Evolutionary conservation across 2,888 invertebrate genomes (phyloP).

Genomic region (Spodoptera exigua): DNA sequence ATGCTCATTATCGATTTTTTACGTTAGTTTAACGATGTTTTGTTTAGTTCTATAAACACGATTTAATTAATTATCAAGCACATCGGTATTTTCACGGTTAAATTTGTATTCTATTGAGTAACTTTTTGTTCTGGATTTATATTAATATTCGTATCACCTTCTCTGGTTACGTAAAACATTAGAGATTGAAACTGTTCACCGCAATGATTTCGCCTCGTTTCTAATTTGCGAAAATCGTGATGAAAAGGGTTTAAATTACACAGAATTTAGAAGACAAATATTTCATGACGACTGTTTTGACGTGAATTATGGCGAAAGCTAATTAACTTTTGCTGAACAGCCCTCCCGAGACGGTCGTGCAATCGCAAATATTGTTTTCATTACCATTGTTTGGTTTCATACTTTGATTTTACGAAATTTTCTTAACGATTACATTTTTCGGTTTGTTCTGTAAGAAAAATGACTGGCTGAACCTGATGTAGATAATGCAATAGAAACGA

Average conservation of each 20-base stretch:
- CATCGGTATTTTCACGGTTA: constrained; percentile 5
- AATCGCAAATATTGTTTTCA: constrained; percentile 36
- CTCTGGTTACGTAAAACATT: constrained; percentile 67
- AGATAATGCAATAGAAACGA: too few species aligned
- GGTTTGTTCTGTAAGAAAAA: too few species aligned
- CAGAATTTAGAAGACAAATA: constrained; percentile 42
- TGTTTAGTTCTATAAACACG: too few species aligned
- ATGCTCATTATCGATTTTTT: too few species aligned
- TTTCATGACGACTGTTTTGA: constrained; percentile 45
- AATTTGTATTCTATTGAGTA: constrained; percentile 12
- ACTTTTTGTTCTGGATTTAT: constrained; percentile 25
- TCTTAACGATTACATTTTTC: too few species aligned
- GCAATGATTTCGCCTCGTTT: constrained; percentile 60
- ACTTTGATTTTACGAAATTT: constrained; percentile 32
- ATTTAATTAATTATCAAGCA: neutral
- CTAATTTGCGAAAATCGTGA: constrained; percentile 45
- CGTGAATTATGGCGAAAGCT: constrained; percentile 58
- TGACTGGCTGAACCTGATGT: too few species aligned
- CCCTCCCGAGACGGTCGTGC: constrained; percentile 36
- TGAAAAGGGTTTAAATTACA: constrained; percentile 47
- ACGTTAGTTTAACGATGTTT: too few species aligned
- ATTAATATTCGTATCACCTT: constrained; percentile 44
- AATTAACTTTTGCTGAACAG: constrained; percentile 58
- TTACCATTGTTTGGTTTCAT: constrained; percentile 20
- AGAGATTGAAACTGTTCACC: constrained; percentile 60